phyloP scores from a whole-genome alignment of 2,797 vertebrate genomes.

The Myotis planiceps region DNA sequence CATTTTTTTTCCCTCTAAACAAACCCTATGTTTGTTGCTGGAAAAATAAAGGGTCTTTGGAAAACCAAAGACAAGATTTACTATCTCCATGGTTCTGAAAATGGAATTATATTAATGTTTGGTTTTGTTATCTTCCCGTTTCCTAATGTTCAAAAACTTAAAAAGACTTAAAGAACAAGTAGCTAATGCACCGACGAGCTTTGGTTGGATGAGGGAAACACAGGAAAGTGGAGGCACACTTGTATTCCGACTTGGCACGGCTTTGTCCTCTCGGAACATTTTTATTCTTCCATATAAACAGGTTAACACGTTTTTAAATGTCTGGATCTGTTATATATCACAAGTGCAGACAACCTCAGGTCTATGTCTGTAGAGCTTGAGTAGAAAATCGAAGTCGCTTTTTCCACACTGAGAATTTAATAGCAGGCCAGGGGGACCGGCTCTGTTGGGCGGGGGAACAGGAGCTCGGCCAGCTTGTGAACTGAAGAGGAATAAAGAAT shows the following conservation, averaged over 20 bases:
- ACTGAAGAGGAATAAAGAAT: slow-evolving; percentile 29
- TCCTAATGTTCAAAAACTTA: neutral
- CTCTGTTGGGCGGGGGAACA: neutral
- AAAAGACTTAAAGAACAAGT: neutral
- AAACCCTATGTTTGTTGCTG: neutral
- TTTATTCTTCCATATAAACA: slow-evolving; percentile 35
- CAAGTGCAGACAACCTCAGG: neutral
- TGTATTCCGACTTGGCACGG: neutral
- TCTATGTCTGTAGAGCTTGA: neutral
- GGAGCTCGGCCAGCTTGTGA: neutral
- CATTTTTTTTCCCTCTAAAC: neutral
- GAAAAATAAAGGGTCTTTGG: neutral
- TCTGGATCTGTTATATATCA: neutral
- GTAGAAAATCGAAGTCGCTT: neutral
- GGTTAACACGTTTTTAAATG: slow-evolving; percentile 9
- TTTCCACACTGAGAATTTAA: slow-evolving; percentile 40
- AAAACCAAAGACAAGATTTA: neutral
- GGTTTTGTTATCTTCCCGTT: neutral
- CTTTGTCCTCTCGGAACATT: neutral
- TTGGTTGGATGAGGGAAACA: neutral
- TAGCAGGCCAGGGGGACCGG: neutral
- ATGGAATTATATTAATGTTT: neutral
- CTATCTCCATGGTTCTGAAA: slow-evolving; percentile 38
- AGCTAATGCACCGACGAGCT: neutral
- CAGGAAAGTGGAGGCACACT: neutral